Base-by-base conservation (phyloP, 2,113 vertebrate genomes). In the Indicator maculatus region DNA sequence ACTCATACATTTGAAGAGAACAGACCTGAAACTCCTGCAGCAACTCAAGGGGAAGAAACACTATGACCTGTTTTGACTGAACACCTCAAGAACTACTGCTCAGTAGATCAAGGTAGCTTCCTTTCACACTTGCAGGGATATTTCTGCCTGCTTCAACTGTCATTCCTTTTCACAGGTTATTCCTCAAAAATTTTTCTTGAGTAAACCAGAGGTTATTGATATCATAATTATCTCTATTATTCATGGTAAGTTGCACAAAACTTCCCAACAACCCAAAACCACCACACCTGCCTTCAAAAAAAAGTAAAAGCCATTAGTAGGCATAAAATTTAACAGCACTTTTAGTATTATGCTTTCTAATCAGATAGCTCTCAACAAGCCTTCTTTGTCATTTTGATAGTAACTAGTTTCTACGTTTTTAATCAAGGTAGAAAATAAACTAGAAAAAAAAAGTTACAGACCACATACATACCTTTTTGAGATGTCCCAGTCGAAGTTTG, bases 401-500 rank as follows among this genome's bases (percentile, higher is more conserved):
- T 19, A 66, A 66, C 8, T 41, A 30, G 12, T 30, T 88, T 66
- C 63, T 41, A 70, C 4, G 9, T 15, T 6, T 86, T 60, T 20
- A 14, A 11, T 27, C 7, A 12, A 9, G 12, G 59, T 14, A 64
- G 58, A 60, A 83, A 11, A 9, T 33, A 28, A 5, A 30, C 24
- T 64, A 91, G 7, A 76, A 70, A 50, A 50, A 50, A 50, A 23
- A 45, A 44, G 36, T n/a, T 50, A 67, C 82, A 73, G 20, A 69
- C 5, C 58, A n/a, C 1, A 76, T 74, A 94, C 96, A 47, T 97
- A 99, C 99, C 99, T 99, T 99, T 97, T 99, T 99, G 93, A 99
- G 98, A 98, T 99, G 99, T 96, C 99, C 99, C 90, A 99, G 98
- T 93, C 99, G 98, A 95, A 99, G 98, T 96, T 99, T 99, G 98